Evolutionary conservation across 2,113 vertebrate species (phyloP).

Genomic region (Austrofundulus limnaeus): DNA sequence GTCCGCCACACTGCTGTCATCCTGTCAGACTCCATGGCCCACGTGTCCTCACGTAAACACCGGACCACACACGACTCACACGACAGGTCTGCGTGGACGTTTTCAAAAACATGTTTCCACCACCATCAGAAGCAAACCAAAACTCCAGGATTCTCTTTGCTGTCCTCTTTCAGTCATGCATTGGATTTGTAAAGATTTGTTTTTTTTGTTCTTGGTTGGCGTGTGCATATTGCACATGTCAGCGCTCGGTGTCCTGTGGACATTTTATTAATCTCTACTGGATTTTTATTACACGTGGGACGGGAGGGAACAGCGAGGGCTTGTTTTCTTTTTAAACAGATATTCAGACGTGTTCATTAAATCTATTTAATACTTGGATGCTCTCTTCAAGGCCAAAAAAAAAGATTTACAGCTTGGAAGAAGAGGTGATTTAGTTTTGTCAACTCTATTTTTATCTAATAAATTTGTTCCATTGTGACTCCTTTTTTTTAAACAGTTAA

Average conservation of each 20-base stretch:
- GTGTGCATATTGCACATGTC: constrained; percentile 87
- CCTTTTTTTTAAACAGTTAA: neutral
- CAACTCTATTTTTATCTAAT: constrained; percentile 77
- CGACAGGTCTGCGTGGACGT: constrained; percentile 32
- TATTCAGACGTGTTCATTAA: constrained; percentile 28
- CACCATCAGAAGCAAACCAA: constrained; percentile 74
- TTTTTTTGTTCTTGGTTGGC: constrained; percentile 76
- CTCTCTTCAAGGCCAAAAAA: constrained; percentile 27
- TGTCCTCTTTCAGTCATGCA: constrained; percentile 65
- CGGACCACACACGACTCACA: constrained; percentile 38
- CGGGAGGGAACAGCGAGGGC: constrained; percentile 79
- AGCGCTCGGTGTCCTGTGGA: constrained; percentile 83
- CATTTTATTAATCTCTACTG: constrained; percentile 66
- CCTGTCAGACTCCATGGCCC: constrained; percentile 87
- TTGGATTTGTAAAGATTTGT: constrained; percentile 69
- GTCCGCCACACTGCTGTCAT: constrained; percentile 94
- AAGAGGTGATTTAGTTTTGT: constrained; percentile 24
- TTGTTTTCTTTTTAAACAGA: constrained; percentile 8
- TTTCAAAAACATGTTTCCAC: constrained; percentile 8
- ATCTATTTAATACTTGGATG: constrained; percentile 31
- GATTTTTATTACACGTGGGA: constrained; percentile 80
- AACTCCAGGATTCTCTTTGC: constrained; percentile 74
- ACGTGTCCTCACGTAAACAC: constrained; percentile 44
- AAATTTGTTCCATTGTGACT: neutral
- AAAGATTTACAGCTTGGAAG: constrained; percentile 38